Evolutionary conservation across 2,113 vertebrate species (phyloP), one percentile per base, ranked within the genome.

Genomic region (Scolopax mira): DNA sequence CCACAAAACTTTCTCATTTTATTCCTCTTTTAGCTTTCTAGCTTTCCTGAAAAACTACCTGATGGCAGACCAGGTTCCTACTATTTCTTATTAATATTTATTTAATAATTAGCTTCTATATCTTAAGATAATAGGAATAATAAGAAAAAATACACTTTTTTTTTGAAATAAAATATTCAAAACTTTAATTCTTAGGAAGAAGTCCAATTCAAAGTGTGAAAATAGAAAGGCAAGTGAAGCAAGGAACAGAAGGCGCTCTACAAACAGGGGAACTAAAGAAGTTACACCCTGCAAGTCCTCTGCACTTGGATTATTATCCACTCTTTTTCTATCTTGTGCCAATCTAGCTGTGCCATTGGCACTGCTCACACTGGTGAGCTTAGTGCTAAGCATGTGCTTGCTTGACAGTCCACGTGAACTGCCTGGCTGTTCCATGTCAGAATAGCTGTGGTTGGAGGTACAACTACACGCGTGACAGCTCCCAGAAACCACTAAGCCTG

Each of bases 391-490:
- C 30, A 7, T 4, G 16, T 37, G 27, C 33, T 37, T 41, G 22
- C 18, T 2, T 3, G 44, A 42, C 18, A 48, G 15, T 25, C 22
- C 22, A 28, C 13, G 11, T 0, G 2, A 51, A 15, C 22, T 7
- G 61, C 49, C 73, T 30, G 23, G 22, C 30, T 51, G 46, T 24
- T 41, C 15, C 18, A 15, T 33, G 51, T 44, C 42, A 33, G 28
- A 55, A 66, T 0, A 22, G 30, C 52, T 41, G 48, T 21, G 41
- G 21, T 0, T 46, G 42, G 21, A 39, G 24, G 6, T 81, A 41
- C 21, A 67, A 2, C 4, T 1, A 1, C 16, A 52, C 51, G 51
- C 0, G 0, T 9, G 4, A 6, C 1, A 1, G 44, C 9, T 35
- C 35, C 58, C 41, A 24, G 24, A 57, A 18, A 0, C 10, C 58